These are phyloP conservation scores for Callipepla squamata DNA, from an alignment of 2,113 vertebrate genomes.

Conservation along the genomic window DNA sequence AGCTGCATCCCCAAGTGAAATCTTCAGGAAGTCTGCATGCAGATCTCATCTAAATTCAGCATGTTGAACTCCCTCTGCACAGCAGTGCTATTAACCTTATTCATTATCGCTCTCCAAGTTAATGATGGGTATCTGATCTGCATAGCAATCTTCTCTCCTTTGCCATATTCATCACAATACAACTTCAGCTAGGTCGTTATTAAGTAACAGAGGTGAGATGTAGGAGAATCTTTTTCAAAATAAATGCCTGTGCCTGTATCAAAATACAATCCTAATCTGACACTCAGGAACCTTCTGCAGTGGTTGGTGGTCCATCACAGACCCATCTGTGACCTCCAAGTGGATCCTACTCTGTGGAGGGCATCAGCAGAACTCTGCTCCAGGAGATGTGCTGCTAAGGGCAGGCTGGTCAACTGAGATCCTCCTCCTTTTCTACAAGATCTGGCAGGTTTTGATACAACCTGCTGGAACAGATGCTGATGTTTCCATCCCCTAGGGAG, in stretches of 20 bases:
- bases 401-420: fast-evolving
- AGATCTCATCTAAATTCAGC: conserved; percentile 16
- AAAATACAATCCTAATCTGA: not conserved
- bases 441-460: not conserved
- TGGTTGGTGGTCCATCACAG: not conserved
- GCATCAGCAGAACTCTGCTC: not conserved
- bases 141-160: not conserved
- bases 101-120: not conserved
- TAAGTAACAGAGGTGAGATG: not conserved
- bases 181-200: not conserved
- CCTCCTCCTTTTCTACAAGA: not conserved
- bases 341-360: fast-evolving
- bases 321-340: not conserved
- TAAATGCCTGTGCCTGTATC: not conserved
- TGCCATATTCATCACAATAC: not conserved
- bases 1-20: not conserved
- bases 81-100: not conserved
- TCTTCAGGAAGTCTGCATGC: not conserved
- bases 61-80: not conserved
- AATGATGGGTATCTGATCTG: conserved; percentile 21
- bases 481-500: not conserved
- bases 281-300: not conserved
- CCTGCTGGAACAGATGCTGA: not conserved
- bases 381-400: not conserved
- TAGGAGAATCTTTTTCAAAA: not conserved